These are phyloP conservation scores for Fopius arisanus DNA, from an alignment of 1,140 invertebrate species.

Conservation along the genomic window DNA sequence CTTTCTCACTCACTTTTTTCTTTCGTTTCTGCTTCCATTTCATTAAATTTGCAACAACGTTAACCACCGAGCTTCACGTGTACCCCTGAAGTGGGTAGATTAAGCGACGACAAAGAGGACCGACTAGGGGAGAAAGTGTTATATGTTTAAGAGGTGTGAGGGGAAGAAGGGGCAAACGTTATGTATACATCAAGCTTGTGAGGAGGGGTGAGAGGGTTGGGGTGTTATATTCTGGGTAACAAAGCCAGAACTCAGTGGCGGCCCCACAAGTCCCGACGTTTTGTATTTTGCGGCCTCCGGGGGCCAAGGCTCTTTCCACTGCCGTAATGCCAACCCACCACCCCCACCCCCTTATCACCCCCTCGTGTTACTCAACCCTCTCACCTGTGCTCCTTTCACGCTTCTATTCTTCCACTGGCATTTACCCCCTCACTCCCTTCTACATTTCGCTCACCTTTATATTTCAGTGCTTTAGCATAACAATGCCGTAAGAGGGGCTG, in stretches of 20 bases:
- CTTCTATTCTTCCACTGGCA: not conserved
- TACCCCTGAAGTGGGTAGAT: not conserved
- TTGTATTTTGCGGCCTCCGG: conserved; percentile 30
- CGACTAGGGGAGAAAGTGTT: not conserved
- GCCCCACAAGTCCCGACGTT: conserved; percentile 18
- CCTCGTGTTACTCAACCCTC: not conserved
- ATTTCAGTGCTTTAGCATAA: conserved; percentile 31
- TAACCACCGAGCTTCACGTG: conserved; percentile 4
- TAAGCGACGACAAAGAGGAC: conserved; percentile 3
- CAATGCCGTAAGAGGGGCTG: conserved; percentile 11
- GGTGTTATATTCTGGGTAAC: conserved; percentile 36
- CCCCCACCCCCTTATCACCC: not conserved
- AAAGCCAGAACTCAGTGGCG: conserved; percentile 32
- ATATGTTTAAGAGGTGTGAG: conserved; percentile 2
- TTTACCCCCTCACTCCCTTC: not conserved
- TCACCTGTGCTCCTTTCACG: conserved; percentile 11
- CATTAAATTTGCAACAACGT: conserved; percentile 19
- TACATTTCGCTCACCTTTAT: not conserved
- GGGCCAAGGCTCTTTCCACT: conserved; percentile 31
- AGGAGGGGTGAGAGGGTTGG: conserved; percentile 14
- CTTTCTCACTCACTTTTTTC: not conserved
- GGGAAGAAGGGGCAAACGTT: not conserved
- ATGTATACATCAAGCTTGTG: not conserved
- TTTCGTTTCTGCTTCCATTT: not conserved
- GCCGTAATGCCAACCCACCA: conserved; percentile 23